A percentile compares a stretch with the other conserved stretches of the same genome.
These are phyloP conservation scores for Phalacrocorax aristotelis DNA, from an alignment of 2,113 vertebrate genomes.

Conservation along the genomic window DNA sequence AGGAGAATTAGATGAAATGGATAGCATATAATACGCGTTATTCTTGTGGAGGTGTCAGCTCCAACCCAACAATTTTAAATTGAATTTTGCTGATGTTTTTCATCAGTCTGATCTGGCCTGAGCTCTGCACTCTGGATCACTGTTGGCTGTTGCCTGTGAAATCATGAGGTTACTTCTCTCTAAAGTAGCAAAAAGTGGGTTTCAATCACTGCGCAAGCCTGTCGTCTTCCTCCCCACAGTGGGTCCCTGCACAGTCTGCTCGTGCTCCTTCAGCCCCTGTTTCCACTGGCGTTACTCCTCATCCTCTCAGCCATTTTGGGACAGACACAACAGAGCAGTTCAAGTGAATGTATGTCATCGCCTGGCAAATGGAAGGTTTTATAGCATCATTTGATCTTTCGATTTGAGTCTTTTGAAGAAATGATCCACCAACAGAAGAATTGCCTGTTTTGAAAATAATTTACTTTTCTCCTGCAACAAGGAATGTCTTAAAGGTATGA, in stretches of 20 bases:
- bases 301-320: background rate
- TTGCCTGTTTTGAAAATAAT: background rate
- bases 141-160: background rate
- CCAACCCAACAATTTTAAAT: background rate
- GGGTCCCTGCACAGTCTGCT: background rate
- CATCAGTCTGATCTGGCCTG: background rate
- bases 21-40: background rate
- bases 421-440: background rate
- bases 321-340: background rate
- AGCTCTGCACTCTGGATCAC: background rate
- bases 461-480: background rate
- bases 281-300: background rate
- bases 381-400: background rate
- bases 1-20: background rate
- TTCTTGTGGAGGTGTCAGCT: constrained; percentile 13
- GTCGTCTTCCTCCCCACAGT: accelerated
- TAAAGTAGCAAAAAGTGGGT: background rate
- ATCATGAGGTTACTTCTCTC: background rate
- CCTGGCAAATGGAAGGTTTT: background rate
- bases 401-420: background rate
- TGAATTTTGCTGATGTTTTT: background rate
- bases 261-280: background rate
- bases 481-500: background rate
- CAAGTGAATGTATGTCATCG: background rate
- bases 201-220: background rate